Conservation (phyloP, 2,888 invertebrate species). For the Platycheirus albimanus region DNA sequence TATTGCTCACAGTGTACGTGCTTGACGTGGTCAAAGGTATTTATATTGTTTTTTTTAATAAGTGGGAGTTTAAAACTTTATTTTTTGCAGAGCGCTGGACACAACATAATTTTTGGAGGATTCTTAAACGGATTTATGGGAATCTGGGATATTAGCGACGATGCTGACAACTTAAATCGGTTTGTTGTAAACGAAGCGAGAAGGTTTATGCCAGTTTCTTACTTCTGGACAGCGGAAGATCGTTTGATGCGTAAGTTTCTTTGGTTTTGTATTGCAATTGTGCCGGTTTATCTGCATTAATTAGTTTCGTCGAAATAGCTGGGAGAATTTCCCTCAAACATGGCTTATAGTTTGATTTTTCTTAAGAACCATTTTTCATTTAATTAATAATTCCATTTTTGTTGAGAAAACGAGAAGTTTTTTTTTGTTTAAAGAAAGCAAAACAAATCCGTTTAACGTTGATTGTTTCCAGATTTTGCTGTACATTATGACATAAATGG, state of each 20-base stretch:
- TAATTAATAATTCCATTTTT: no score
- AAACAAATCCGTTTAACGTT: no score
- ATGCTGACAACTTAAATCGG: constrained; percentile 79
- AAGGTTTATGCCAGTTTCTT: constrained; percentile 83
- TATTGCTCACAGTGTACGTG: constrained; percentile 65
- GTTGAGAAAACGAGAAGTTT: no score
- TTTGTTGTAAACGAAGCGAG: constrained; percentile 78
- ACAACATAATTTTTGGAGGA: constrained; percentile 85
- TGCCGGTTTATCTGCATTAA: no score
- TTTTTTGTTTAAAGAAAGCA: no score
- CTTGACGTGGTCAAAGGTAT: constrained; percentile 80
- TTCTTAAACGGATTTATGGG: constrained; percentile 86
- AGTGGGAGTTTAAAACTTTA: neutral
- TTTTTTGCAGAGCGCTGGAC: constrained; percentile 77
- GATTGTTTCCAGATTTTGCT: constrained; percentile 79
- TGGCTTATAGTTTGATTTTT: no score
- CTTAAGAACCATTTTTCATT: no score
- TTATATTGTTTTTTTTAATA: neutral
- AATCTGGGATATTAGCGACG: constrained; percentile 85
- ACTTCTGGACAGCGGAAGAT: constrained; percentile 70
- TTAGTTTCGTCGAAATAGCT: no score
- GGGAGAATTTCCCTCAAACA: no score
- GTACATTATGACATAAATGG: constrained; percentile 80
- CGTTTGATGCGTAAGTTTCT: constrained; percentile 42
- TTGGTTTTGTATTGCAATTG: neutral